Conservation (phyloP, 1,140 invertebrate species). For the Aleiodes sp. region DNA sequence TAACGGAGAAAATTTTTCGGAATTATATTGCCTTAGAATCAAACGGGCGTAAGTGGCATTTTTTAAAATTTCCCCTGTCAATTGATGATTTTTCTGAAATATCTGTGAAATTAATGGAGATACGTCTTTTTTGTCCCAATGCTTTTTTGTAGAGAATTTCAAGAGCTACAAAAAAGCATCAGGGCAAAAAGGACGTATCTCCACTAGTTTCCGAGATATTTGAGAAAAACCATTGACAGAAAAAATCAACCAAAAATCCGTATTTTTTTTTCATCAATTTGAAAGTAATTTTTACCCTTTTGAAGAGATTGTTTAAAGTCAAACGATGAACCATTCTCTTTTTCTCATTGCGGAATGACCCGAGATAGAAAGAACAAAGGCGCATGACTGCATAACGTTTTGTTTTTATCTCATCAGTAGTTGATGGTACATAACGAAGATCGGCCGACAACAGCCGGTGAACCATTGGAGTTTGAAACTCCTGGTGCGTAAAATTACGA, state of each 20-base stretch:
- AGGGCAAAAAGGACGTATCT: no score
- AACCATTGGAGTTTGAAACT: slow-evolving; percentile 30
- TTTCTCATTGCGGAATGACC: slow-evolving; percentile 28
- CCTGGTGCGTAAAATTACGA: slow-evolving; percentile 51
- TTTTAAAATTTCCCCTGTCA: no score
- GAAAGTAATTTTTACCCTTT: neutral
- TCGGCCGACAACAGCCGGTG: neutral
- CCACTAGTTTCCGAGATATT: no score
- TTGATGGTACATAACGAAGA: slow-evolving; percentile 21
- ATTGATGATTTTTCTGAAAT: no score
- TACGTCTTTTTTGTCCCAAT: no score
- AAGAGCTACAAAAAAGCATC: no score
- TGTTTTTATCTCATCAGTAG: slow-evolving; percentile 37
- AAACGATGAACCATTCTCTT: neutral
- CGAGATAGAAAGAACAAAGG: slow-evolving; percentile 39
- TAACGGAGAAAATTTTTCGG: neutral
- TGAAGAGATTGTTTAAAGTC: neutral
- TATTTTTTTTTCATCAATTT: slow-evolving; percentile 2
- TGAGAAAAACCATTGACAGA: no score
- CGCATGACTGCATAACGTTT: slow-evolving; percentile 10
- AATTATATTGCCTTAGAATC: no score
- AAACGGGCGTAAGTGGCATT: neutral
- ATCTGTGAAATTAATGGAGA: no score
- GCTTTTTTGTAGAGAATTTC: no score
- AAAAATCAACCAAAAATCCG: neutral